Evolutionary conservation across 2,113 vertebrate genomes (phyloP).

Genomic region (Cathartes aura): DNA sequence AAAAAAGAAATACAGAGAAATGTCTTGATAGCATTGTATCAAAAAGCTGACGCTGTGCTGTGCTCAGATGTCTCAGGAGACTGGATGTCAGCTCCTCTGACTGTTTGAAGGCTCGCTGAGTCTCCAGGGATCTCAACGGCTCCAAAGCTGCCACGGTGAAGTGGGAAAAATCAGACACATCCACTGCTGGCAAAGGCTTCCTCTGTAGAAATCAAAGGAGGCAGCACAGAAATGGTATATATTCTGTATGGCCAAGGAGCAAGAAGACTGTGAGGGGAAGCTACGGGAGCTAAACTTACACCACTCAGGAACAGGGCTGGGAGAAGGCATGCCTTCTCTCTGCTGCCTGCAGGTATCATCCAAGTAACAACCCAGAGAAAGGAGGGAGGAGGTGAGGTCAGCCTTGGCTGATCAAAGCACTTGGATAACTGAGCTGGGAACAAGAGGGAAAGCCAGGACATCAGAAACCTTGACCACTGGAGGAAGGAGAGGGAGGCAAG

Average conservation of each 20-base stretch:
- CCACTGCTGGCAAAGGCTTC: conserved; percentile 14
- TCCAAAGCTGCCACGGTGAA: conserved; percentile 18
- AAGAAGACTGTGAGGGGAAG: background rate
- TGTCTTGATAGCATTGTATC: conserved; percentile 1
- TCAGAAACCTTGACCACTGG: background rate
- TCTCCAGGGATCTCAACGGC: conserved; percentile 31
- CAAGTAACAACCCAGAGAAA: background rate
- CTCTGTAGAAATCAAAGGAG: conserved; percentile 47
- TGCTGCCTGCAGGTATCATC: background rate
- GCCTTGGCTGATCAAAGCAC: background rate
- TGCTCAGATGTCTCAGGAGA: conserved; percentile 47
- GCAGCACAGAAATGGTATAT: background rate
- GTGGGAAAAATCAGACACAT: conserved; percentile 43
- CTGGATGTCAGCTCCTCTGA: conserved; percentile 40
- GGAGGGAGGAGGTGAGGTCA: background rate
- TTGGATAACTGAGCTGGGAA: background rate
- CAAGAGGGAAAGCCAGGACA: background rate
- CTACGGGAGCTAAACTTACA: background rate
- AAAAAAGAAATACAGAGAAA: conserved; percentile 19
- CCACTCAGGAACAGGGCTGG: background rate
- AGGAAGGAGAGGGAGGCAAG: background rate
- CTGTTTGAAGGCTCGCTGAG: conserved; percentile 56
- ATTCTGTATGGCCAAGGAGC: background rate
- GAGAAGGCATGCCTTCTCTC: background rate
- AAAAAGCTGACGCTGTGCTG: background rate